These are phyloP conservation scores for Panopea generosa DNA, from an alignment of 2,888 invertebrate species.

Conservation along the genomic window DNA sequence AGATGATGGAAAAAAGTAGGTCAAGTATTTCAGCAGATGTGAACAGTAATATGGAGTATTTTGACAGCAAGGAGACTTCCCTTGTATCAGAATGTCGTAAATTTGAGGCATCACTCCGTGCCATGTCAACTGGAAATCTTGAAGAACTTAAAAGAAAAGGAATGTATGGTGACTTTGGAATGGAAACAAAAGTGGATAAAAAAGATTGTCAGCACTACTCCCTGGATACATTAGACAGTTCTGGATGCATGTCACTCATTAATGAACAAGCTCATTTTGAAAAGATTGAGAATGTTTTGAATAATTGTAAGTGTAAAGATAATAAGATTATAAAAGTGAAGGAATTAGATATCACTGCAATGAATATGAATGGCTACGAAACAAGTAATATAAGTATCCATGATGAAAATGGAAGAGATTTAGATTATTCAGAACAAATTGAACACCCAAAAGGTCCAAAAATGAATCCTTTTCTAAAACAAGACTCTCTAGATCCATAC, in stretches of 20 bases:
- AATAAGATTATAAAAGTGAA: background rate
- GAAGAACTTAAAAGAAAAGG: constrained; percentile 11
- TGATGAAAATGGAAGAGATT: too few species aligned
- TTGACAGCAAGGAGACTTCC: constrained; percentile 26
- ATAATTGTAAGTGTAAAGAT: constrained; percentile 8
- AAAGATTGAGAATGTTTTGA: background rate
- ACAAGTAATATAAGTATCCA: too few species aligned
- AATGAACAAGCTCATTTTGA: too few species aligned
- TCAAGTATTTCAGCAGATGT: background rate
- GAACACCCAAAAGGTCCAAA: background rate
- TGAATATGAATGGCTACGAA: too few species aligned
- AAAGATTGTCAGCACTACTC: background rate
- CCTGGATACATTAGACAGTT: background rate
- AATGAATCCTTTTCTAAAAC: constrained; percentile 52
- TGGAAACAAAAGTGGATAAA: background rate
- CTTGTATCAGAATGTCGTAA: constrained; percentile 65
- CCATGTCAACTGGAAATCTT: constrained; percentile 59
- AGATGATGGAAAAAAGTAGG: background rate
- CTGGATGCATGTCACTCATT: too few species aligned
- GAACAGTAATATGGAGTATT: constrained; percentile 10
- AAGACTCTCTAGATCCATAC: constrained; percentile 42
- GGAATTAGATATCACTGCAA: background rate
- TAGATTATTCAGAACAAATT: too few species aligned
- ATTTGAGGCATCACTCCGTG: constrained; percentile 66
- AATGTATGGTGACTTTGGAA: background rate